These are phyloP conservation scores for Drosophila demipolita DNA, from an alignment of 2,888 invertebrate species.

Conservation along the genomic window DNA sequence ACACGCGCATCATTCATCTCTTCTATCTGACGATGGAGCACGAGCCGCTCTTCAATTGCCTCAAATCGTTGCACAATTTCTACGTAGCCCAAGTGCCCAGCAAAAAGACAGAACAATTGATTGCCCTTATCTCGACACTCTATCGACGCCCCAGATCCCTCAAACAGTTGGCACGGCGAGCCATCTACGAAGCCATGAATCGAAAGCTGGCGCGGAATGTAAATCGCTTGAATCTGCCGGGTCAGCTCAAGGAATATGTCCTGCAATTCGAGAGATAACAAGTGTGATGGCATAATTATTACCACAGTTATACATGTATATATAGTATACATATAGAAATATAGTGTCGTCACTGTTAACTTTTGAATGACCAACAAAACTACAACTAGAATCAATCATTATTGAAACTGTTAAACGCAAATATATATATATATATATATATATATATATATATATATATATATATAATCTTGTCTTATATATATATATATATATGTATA, in stretches of 20 bases:
- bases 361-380: slow-evolving; percentile 54
- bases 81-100: slow-evolving; percentile 88
- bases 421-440: slow-evolving; percentile 19
- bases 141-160: slow-evolving; percentile 89
- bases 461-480: background rate
- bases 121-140: slow-evolving; percentile 87
- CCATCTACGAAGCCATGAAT: slow-evolving; percentile 89
- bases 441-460: background rate
- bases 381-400: slow-evolving; percentile 65
- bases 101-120: slow-evolving; percentile 88
- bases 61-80: slow-evolving; percentile 88
- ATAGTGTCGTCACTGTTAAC: slow-evolving; percentile 45
- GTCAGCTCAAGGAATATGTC: slow-evolving; percentile 89
- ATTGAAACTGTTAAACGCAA: slow-evolving; percentile 34
- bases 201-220: slow-evolving; percentile 88
- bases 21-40: slow-evolving; percentile 90
- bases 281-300: slow-evolving; percentile 23
- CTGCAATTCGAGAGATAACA: slow-evolving; percentile 87
- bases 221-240: slow-evolving; percentile 89
- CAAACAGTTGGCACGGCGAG: slow-evolving; percentile 90
- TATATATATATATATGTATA: slow-evolving; percentile 17
- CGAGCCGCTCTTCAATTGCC: slow-evolving; percentile 88
- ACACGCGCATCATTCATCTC: slow-evolving; percentile 88
- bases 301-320: slow-evolving; percentile 6
- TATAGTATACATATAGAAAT: background rate